Evolutionary conservation across 2,797 vertebrate species (phyloP).

Genomic region (Kryptolebias ocellatus): DNA sequence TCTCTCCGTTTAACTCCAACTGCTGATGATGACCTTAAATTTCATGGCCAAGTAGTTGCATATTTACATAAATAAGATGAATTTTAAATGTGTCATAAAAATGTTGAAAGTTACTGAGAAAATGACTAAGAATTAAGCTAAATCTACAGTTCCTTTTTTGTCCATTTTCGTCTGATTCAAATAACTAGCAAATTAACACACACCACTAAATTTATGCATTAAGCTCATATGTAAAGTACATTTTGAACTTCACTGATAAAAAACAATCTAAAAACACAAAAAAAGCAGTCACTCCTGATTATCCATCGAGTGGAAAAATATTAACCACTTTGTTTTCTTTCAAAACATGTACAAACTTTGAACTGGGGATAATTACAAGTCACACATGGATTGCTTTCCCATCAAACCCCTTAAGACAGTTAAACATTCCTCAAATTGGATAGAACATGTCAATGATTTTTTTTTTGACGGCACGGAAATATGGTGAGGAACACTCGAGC

Average conservation of each 20-base stretch:
- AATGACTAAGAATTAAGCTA: too few species aligned
- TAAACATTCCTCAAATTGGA: slow-evolving; percentile 79
- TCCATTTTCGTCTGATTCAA: neutral
- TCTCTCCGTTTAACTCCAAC: too few species aligned
- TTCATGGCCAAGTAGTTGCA: neutral
- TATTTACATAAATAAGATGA: too few species aligned
- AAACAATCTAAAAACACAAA: neutral
- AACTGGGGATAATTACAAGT: slow-evolving; percentile 79
- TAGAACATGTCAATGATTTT: slow-evolving; percentile 77
- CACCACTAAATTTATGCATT: neutral
- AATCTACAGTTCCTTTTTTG: neutral
- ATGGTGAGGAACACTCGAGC: slow-evolving; percentile 56
- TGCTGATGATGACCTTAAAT: neutral
- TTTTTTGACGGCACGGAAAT: slow-evolving; percentile 61
- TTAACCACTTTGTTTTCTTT: slow-evolving; percentile 78
- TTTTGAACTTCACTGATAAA: neutral
- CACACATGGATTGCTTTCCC: slow-evolving; percentile 74
- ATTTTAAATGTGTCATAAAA: too few species aligned
- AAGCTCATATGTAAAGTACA: neutral
- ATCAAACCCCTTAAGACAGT: slow-evolving; percentile 72
- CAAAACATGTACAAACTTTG: slow-evolving; percentile 80
- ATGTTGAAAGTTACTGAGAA: too few species aligned
- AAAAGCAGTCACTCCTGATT: slow-evolving; percentile 41
- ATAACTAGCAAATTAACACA: neutral
- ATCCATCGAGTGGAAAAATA: slow-evolving; percentile 62